Evolutionary conservation across 1,140 invertebrate genomes (phyloP), one percentile per base, ranked within the genome.

Genomic region (Harpegnathos saltator): DNA sequence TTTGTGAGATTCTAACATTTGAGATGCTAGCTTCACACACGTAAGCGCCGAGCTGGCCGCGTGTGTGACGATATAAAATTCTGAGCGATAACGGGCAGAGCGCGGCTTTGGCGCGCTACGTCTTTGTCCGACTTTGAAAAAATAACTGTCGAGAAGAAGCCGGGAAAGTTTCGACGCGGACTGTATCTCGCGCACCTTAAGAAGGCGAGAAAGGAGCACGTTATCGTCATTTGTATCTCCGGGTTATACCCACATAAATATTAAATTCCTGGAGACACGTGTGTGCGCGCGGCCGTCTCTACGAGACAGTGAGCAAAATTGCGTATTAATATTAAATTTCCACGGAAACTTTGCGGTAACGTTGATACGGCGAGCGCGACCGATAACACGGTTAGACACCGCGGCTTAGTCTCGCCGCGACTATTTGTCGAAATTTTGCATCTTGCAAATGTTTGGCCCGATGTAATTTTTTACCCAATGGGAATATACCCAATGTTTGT

Each of bases 321-420:
- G 89, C 81, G 85, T 90, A 90, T 90, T 89, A 90, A 90, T 90
- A 90, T 90, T 90, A 90, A 90, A 90, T 83, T 62, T 50, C 69
- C 63, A 72, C 50, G 63, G n/a, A 84, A 88, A 81, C 58, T 83
- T 63, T n/a, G 84, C 48, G 65, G 61, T 44, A 61, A 19, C 52
- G 52, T 63, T 69, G 58, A 89, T 83, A 56, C 24, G 22, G 72
- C 38, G 65, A 65, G 0, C 65, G 33, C 22, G 52, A 59, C 29
- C 72, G 75, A 87, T 87, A 78, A 58, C 15, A 22, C 14, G 62
- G 38, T 19, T 52, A 61, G 33, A 22, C n/a, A 33, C 22, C 17
- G 29, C 56, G 72, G 61, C 15, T 58, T 11, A 19, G 26, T 74
- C 38, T 61, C 7, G 26, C 14, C n/a, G n/a, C 38, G 38, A 50